Percentiles rank a stretch among this genome's conserved stretches.
These are phyloP conservation scores for Agrilus mali DNA, from an alignment of 2,888 invertebrate genomes.

Conservation along the genomic window DNA sequence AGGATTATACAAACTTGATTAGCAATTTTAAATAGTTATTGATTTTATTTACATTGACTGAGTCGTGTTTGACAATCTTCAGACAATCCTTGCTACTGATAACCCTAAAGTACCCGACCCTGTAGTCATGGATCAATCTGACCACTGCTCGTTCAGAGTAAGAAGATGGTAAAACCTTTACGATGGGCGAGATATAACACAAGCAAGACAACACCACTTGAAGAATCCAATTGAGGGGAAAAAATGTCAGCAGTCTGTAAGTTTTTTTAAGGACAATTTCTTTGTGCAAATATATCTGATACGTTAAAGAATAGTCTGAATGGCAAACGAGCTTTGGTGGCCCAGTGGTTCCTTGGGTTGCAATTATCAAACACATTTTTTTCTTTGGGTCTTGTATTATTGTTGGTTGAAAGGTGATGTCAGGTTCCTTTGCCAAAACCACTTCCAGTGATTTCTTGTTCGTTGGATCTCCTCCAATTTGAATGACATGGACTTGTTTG, in stretches of 20 bases:
- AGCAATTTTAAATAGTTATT: not conserved
- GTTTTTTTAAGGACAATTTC: constrained; percentile 16
- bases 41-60: constrained; percentile 18
- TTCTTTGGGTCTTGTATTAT: constrained; percentile 18
- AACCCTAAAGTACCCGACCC: constrained; percentile 21
- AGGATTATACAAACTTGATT: not conserved
- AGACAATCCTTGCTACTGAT: constrained; percentile 21
- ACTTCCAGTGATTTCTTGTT: constrained; percentile 12
- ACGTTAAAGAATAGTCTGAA: constrained; percentile 22
- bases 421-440: constrained; percentile 5
- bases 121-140: constrained; percentile 24
- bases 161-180: constrained; percentile 18
- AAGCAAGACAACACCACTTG: constrained; percentile 21
- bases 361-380: constrained; percentile 23
- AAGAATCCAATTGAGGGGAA: constrained; percentile 23
- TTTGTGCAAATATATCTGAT: constrained; percentile 16
- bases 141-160: constrained; percentile 23
- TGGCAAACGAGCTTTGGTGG: constrained; percentile 23
- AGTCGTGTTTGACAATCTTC: constrained; percentile 19
- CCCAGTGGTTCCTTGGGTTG: constrained; percentile 22
- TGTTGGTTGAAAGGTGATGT: constrained; percentile 16
- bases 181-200: constrained; percentile 19
- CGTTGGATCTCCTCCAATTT: constrained; percentile 16
- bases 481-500: constrained; percentile 13
- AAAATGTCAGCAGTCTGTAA: constrained; percentile 22